Evolutionary conservation across 2,797 vertebrate species (phyloP).

Genomic region (Craterocephalus amniculus): DNA sequence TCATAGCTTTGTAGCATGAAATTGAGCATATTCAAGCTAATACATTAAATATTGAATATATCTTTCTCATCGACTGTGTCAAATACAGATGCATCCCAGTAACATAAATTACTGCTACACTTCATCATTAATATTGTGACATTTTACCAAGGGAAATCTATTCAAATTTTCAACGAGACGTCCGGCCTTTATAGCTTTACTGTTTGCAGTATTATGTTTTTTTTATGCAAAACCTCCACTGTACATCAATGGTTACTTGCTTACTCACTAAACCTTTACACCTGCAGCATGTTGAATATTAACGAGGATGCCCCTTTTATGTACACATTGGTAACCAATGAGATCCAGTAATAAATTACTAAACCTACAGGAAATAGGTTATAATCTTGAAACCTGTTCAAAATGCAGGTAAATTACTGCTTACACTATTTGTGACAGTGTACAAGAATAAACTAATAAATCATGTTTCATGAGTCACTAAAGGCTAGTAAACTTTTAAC

Average conservation of each 20-base stretch:
- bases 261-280: neutral
- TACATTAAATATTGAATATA: neutral
- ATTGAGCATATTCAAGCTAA: conserved; percentile 3
- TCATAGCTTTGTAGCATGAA: neutral
- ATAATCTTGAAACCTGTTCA: neutral
- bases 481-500: no score
- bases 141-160: neutral
- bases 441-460: neutral
- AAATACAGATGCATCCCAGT: conserved; percentile 1
- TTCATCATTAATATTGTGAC: neutral
- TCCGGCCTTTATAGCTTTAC: no score
- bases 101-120: neutral
- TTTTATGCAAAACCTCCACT: neutral
- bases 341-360: neutral
- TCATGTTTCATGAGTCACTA: no score
- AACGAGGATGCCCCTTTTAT: neutral
- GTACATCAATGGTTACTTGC: neutral
- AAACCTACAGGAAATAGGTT: neutral
- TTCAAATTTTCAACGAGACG: neutral
- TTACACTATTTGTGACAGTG: conserved; percentile 10
- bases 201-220: neutral
- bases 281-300: neutral
- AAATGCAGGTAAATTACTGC: conserved; percentile 3
- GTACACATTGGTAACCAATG: neutral
- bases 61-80: neutral